A percentile compares a stretch with the other conserved stretches of the same genome.
phyloP scores from a whole-genome alignment of 2,888 invertebrate species.

The Lithophane semibrunnea region DNA sequence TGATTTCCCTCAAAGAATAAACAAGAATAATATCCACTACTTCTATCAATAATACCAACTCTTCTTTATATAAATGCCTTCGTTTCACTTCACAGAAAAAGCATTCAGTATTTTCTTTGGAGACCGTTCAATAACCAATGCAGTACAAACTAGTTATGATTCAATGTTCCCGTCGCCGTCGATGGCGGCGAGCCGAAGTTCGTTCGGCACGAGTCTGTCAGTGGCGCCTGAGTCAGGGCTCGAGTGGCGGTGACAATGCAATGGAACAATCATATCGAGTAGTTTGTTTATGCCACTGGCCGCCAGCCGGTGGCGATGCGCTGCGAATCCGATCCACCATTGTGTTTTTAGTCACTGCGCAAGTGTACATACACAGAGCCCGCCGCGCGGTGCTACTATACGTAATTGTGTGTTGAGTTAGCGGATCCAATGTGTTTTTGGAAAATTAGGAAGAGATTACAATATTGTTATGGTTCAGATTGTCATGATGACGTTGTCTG shows the following conservation, averaged over 20 bases:
- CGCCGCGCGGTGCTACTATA: not conserved
- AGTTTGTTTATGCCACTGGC: conserved; percentile 19
- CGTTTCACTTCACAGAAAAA: conserved; percentile 29
- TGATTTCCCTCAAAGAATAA: not conserved
- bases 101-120: conserved; percentile 13
- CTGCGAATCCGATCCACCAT: not conserved
- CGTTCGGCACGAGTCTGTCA: not conserved
- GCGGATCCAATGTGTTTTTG: not conserved
- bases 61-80: conserved; percentile 1
- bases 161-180: conserved; percentile 18
- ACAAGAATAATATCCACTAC: not conserved
- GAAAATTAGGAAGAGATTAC: not conserved
- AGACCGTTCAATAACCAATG: conserved; percentile 36
- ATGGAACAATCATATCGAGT: conserved; percentile 40
- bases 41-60: not conserved
- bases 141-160: conserved; percentile 47
- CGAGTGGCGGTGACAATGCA: conserved; percentile 34
- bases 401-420: conserved; percentile 8
- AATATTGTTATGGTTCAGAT: not conserved
- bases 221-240: not conserved
- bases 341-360: conserved; percentile 1
- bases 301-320: not conserved
- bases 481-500: not conserved
- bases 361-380: not conserved
- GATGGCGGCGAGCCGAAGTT: not conserved